Evolutionary conservation across 1,140 invertebrate species (phyloP).

Genomic region (Mercenaria mercenaria): DNA sequence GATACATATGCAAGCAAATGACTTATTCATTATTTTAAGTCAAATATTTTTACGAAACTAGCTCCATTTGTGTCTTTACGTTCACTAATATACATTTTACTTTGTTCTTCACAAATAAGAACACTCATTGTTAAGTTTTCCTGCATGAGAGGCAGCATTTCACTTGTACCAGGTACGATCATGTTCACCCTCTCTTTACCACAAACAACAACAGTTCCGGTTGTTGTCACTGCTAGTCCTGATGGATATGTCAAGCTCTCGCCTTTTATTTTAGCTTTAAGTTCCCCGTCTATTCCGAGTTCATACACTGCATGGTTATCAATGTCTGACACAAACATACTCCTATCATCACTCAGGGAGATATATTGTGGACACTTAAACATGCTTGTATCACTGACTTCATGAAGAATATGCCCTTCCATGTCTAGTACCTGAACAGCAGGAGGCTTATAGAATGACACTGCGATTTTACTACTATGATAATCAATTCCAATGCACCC

Average conservation of each 20-base stretch:
- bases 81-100: too few species aligned
- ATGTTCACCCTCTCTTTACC: too few species aligned
- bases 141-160: too few species aligned
- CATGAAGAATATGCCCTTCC: neutral
- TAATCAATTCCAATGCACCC: neutral
- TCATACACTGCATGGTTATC: neutral
- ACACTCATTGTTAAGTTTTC: too few species aligned
- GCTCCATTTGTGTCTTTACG: too few species aligned
- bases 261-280: neutral
- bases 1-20: too few species aligned
- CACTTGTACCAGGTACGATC: too few species aligned
- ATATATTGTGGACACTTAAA: neutral
- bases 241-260: neutral
- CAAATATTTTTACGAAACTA: too few species aligned
- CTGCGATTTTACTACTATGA: neutral
- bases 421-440: neutral
- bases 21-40: too few species aligned
- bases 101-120: too few species aligned
- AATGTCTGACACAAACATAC: neutral
- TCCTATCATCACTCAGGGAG: neutral
- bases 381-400: too few species aligned
- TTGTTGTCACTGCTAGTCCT: neutral
- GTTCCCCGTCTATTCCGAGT: neutral
- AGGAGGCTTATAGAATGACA: neutral
- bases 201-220: neutral